Evolutionary conservation across 2,113 vertebrate species (phyloP).

Genomic region (Pelobates fuscus): DNA sequence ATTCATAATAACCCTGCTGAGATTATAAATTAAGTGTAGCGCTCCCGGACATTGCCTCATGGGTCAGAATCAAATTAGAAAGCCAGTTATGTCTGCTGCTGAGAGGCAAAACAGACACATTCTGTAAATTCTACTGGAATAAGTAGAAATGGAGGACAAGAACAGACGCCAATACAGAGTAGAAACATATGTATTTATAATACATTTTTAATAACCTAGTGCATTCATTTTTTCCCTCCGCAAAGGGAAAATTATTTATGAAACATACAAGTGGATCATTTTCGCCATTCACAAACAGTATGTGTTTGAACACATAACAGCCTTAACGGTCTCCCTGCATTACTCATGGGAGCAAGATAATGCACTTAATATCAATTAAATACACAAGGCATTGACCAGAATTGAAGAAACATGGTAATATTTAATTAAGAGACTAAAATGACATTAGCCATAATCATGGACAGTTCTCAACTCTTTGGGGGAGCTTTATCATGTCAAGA

Average conservation of each 20-base stretch:
- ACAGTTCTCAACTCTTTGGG: too few relatives aligned
- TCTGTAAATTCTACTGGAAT: conserved; percentile 34
- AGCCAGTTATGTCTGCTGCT: conserved; percentile 21
- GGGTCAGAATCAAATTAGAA: neutral
- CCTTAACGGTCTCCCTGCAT: too few relatives aligned
- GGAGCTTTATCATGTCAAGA: too few relatives aligned
- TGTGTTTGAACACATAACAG: too few relatives aligned
- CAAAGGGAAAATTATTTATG: neutral
- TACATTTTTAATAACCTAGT: neutral
- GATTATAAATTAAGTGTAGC: neutral
- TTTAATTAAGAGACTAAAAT: too few relatives aligned
- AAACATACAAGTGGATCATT: neutral
- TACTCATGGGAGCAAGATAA: too few relatives aligned
- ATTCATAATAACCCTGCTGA: neutral
- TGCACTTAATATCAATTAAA: too few relatives aligned
- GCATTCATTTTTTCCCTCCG: neutral
- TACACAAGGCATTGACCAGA: too few relatives aligned
- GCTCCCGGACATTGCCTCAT: conserved; percentile 10
- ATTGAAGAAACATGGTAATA: too few relatives aligned
- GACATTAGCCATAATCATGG: too few relatives aligned
- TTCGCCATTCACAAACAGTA: neutral
- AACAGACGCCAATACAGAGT: neutral
- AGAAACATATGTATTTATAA: neutral
- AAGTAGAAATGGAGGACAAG: neutral
- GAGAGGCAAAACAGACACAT: conserved; percentile 32